A percentile compares a stretch with the other conserved stretches of the same genome.
phyloP scores from a whole-genome alignment of 2,888 invertebrate species.

The Clitarchus hookeri region DNA sequence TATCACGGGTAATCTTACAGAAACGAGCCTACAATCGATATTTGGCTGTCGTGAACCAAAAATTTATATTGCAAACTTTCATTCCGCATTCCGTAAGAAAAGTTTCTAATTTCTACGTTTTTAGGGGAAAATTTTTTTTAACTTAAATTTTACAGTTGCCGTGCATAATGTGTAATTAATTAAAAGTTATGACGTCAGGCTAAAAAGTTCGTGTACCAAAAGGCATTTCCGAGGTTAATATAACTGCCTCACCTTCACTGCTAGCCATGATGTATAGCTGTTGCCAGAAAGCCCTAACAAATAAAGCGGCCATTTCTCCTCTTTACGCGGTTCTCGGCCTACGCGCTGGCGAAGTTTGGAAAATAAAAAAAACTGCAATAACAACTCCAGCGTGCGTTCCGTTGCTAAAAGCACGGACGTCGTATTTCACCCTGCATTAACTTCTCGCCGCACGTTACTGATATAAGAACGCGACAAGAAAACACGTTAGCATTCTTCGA shows the following conservation, averaged over 20 bases:
- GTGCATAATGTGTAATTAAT: background rate
- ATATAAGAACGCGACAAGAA: too few species aligned
- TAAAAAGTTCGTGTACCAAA: background rate
- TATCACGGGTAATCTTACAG: too few species aligned
- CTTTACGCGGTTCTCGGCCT: background rate
- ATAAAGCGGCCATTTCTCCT: background rate
- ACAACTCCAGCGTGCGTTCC: background rate
- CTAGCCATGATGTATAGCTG: background rate
- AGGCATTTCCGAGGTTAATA: background rate
- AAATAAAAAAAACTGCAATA: background rate
- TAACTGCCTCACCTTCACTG: background rate
- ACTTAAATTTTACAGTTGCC: too few species aligned
- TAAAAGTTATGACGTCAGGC: background rate
- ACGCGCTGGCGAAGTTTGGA: background rate
- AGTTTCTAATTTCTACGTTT: too few species aligned
- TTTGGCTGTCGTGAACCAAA: too few species aligned
- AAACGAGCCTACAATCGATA: too few species aligned
- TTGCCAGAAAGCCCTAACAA: background rate
- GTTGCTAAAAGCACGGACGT: background rate
- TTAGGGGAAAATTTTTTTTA: too few species aligned
- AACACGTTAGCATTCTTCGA: too few species aligned
- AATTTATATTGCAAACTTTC: too few species aligned
- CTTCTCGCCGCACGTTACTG: background rate
- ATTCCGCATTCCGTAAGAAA: too few species aligned
- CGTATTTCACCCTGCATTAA: background rate